Conservation (phyloP, 2,797 vertebrate genomes). For the Poecilia velifera region DNA sequence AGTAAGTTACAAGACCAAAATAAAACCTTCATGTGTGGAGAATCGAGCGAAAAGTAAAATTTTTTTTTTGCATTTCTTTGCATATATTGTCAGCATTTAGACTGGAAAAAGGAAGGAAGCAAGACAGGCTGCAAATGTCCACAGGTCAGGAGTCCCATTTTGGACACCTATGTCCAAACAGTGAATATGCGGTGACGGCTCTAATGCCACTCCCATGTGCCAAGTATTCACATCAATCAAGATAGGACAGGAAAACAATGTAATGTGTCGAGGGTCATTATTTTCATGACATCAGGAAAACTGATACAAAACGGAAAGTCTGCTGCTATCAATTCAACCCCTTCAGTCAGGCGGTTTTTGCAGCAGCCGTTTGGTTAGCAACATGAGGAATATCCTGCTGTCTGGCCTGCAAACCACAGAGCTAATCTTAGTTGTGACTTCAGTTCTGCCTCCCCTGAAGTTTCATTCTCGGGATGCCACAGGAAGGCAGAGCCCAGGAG, state of each 20-base stretch:
- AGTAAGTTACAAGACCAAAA: not conserved
- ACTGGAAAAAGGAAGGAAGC: not conserved
- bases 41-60: no score
- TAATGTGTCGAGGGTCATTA: not conserved
- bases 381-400: constrained; percentile 38
- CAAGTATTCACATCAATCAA: not conserved
- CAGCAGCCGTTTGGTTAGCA: constrained; percentile 33
- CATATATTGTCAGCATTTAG: not conserved
- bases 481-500: constrained; percentile 62
- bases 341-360: constrained; percentile 8
- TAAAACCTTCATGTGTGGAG: not conserved
- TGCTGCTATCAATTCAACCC: constrained; percentile 16
- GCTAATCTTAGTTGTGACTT: constrained; percentile 77
- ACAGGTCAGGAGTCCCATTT: not conserved
- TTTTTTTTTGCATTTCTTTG: not conserved
- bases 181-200: not conserved
- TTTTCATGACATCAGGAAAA: not conserved
- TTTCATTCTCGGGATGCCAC: constrained; percentile 73
- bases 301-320: constrained; percentile 10
- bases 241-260: not conserved
- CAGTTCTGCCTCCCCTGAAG: constrained; percentile 53
- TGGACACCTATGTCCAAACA: not conserved
- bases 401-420: constrained; percentile 37
- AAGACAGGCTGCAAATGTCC: not conserved
- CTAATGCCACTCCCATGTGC: not conserved